Conservation (phyloP, 2,888 invertebrate species). For the Leptopterna dolabrata region DNA sequence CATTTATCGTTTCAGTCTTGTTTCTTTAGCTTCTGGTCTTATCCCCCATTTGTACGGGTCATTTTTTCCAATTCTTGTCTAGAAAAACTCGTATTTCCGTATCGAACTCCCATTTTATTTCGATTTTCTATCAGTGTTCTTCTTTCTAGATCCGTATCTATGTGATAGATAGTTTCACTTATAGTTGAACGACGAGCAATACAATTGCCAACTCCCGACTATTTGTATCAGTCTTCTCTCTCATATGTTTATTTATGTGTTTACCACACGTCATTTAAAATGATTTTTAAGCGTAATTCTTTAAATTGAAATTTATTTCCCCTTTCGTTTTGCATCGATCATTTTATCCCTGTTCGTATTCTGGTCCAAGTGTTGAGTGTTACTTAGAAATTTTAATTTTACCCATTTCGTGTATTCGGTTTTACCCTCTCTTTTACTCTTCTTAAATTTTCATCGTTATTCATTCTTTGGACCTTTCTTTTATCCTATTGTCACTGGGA, state of each 20-base stretch:
- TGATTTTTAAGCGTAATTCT: neutral
- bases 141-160: neutral
- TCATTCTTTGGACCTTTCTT: neutral
- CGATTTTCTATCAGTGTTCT: neutral
- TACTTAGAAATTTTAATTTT: neutral
- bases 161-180: neutral
- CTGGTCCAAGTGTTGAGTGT: neutral
- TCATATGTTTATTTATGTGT: neutral
- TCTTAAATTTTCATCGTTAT: neutral
- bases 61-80: neutral
- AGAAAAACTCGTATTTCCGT: neutral
- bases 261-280: neutral
- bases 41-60: neutral
- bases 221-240: neutral
- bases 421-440: neutral
- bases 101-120: neutral
- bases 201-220: neutral
- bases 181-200: conserved; percentile 1
- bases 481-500: neutral
- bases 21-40: neutral
- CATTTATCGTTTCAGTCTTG: neutral
- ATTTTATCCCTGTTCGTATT: neutral
- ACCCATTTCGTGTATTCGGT: neutral
- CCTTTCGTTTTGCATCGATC: too few relatives aligned
- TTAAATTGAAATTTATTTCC: neutral